Evolutionary conservation across 2,888 invertebrate genomes (phyloP).

Genomic region (Eristalis arbustorum): DNA sequence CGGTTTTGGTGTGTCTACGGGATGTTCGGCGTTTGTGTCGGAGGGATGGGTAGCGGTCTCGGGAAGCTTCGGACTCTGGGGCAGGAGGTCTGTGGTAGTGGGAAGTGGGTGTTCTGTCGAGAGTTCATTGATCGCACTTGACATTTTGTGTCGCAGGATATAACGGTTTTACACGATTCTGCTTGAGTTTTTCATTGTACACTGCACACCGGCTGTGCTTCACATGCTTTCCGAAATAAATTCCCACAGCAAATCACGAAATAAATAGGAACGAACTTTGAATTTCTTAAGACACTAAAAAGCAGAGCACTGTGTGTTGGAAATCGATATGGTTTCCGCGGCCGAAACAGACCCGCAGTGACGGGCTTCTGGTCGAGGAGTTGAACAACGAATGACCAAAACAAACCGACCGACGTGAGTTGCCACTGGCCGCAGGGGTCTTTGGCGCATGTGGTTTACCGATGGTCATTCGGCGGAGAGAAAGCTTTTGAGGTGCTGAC

Average conservation of each 20-base stretch:
- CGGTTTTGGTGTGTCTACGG: background rate
- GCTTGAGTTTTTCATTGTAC: constrained; percentile 46
- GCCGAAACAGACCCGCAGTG: constrained; percentile 19
- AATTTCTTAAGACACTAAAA: constrained; percentile 19
- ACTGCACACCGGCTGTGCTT: constrained; percentile 71
- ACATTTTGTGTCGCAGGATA: constrained; percentile 49
- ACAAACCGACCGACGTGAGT: constrained; percentile 57
- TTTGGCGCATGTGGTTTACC: constrained; percentile 58
- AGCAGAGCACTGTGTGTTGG: background rate
- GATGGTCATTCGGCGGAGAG: constrained; percentile 42
- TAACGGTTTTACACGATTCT: constrained; percentile 33
- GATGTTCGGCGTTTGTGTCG: background rate
- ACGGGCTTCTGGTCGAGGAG: constrained; percentile 52
- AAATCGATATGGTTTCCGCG: constrained; percentile 62
- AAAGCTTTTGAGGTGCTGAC: constrained; percentile 22
- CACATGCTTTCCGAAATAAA: constrained; percentile 19
- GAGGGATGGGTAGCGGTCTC: constrained; percentile 34
- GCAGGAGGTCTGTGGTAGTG: constrained; percentile 40
- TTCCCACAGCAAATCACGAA: constrained; percentile 10
- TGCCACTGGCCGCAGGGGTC: constrained; percentile 42
- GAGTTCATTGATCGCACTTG: constrained; percentile 66
- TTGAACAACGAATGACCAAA: constrained; percentile 67
- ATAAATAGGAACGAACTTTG: constrained; percentile 6
- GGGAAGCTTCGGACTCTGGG: constrained; percentile 44
- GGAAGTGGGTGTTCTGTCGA: constrained; percentile 63